Percentiles rank a stretch among this genome's conserved stretches.
Conservation (phyloP, 1,140 invertebrate species). For the Tyrophagus putrescentiae region DNA sequence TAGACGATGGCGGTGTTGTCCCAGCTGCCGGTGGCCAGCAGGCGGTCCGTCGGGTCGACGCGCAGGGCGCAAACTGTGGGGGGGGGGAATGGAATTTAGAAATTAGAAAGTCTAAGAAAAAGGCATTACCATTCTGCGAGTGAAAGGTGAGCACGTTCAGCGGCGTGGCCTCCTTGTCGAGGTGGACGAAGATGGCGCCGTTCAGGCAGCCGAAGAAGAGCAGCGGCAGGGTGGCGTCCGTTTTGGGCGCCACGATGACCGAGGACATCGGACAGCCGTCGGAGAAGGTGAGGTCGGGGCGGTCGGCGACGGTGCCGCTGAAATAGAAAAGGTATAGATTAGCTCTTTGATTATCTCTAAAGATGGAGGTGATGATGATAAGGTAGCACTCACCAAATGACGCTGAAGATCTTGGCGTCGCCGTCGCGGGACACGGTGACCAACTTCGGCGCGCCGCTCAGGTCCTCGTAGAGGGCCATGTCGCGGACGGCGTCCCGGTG, state of each 20-base stretch:
- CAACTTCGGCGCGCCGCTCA: not conserved
- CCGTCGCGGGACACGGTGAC: slow-evolving; percentile 3
- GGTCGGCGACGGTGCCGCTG: not conserved
- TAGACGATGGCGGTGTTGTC: slow-evolving; percentile 1
- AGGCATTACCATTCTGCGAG: not conserved
- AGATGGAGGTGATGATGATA: not conserved
- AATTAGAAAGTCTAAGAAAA: not conserved
- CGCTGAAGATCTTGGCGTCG: slow-evolving; percentile 5
- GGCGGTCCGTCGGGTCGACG: not conserved
- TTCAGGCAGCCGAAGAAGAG: slow-evolving; percentile 1
- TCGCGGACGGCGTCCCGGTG: not conserved
- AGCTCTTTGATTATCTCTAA: not conserved
- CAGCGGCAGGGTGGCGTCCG: not conserved
- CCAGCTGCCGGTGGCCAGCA: slow-evolving; percentile 1
- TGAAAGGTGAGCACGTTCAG: slow-evolving; percentile 8
- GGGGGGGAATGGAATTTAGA: not conserved
- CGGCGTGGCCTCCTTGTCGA: not conserved
- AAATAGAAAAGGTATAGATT: not conserved
- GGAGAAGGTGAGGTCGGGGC: not conserved
- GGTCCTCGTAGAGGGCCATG: not conserved
- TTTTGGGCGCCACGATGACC: not conserved
- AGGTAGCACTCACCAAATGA: not conserved
- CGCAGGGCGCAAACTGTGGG: not conserved
- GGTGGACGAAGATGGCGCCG: not conserved
- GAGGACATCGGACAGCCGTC: not conserved